These are phyloP conservation scores for Aethina tumida DNA, from an alignment of 1,140 invertebrate genomes.

Conservation along the genomic window DNA sequence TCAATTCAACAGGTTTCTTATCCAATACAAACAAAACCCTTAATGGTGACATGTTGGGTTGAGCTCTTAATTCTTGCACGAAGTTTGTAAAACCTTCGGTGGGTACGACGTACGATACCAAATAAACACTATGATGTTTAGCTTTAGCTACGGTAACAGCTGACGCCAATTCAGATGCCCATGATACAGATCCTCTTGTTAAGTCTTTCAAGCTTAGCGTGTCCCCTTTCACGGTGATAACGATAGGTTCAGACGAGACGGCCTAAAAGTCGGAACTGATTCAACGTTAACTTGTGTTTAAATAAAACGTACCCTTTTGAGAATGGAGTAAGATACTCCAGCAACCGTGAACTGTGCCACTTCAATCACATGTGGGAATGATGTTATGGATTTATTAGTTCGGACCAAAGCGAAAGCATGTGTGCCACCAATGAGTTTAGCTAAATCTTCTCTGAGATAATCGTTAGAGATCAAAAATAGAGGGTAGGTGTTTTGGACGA, in stretches of 20 bases:
- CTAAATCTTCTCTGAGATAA: constrained; percentile 18
- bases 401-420: constrained; percentile 26
- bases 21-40: constrained; percentile 28
- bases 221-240: constrained; percentile 26
- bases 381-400: constrained; percentile 17
- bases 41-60: constrained; percentile 18
- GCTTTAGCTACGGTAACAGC: constrained; percentile 10
- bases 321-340: constrained; percentile 22
- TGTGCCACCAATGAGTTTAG: constrained; percentile 19
- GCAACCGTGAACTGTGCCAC: constrained; percentile 22
- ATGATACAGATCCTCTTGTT: constrained; percentile 17
- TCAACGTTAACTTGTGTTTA: no score
- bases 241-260: constrained; percentile 7
- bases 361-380: constrained; percentile 15
- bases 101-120: constrained; percentile 24
- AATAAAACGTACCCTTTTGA: constrained; percentile 22
- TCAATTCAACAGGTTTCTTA: constrained; percentile 20
- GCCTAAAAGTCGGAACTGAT: constrained; percentile 9
- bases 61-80: constrained; percentile 17
- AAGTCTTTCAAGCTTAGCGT: constrained; percentile 29
- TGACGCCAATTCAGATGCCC: constrained; percentile 26
- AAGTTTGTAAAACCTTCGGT: constrained; percentile 29
- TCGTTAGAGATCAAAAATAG: constrained; percentile 27
- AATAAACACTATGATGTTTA: constrained; percentile 20
- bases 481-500: constrained; percentile 24